These are phyloP conservation scores for Tetanocera ferruginea DNA, from an alignment of 2,888 invertebrate genomes.

Conservation along the genomic window DNA sequence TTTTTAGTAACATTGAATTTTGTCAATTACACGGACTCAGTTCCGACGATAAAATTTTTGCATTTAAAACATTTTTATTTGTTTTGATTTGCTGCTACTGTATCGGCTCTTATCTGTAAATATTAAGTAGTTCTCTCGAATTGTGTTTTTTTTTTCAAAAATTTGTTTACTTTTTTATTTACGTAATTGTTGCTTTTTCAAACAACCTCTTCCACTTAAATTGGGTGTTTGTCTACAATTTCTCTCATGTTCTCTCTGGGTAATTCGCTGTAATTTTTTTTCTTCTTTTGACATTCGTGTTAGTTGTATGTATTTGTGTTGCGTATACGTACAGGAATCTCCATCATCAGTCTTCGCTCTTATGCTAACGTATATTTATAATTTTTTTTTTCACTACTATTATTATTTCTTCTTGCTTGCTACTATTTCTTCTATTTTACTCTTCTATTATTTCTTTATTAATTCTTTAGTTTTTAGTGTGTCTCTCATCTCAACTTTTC, in stretches of 20 bases:
- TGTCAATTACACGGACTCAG: not conserved
- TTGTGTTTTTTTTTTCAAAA: conserved; percentile 35
- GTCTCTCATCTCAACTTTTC: not conserved
- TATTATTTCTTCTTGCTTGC: too few relatives aligned
- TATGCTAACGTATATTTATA: not conserved
- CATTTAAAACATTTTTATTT: not conserved
- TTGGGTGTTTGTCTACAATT: not conserved
- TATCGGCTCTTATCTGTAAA: not conserved
- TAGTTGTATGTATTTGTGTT: not conserved
- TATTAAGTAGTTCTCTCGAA: not conserved
- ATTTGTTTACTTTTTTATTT: conserved; percentile 48
- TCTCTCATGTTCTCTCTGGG: not conserved
- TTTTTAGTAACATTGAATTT: too few relatives aligned
- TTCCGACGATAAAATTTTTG: not conserved
- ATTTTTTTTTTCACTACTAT: too few relatives aligned
- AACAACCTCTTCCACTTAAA: not conserved
- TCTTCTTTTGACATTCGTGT: not conserved
- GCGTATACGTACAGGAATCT: not conserved
- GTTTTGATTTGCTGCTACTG: conserved; percentile 10
- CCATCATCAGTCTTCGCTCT: not conserved
- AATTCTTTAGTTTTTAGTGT: not conserved
- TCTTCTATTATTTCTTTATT: too few relatives aligned
- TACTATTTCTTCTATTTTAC: too few relatives aligned
- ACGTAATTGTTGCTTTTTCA: conserved; percentile 41
- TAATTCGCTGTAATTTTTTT: not conserved